Base-by-base conservation (phyloP, 2,113 vertebrate species). In the Cynopterus brachyotis region DNA sequence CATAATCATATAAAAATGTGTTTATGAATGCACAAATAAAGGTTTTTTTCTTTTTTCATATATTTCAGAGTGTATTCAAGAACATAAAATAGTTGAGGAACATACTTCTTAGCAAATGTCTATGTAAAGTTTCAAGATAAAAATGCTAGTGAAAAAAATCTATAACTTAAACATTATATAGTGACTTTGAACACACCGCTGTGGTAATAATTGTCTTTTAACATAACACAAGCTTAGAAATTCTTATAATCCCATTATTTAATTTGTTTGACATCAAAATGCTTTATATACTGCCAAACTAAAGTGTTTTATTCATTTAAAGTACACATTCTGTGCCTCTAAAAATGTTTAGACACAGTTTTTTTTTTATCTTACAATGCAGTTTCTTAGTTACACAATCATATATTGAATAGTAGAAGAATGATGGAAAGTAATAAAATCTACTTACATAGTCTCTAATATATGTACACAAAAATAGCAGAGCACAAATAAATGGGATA, bases 391-490 rank as follows among this genome's bases (percentile, higher is more conserved):
- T 66, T 93, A 62, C 47, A 91, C 91, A 93, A 95, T 85, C 42
- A 37, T 30, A 78, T 15, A 80, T 76, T 55, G n/a, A 64, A 91
- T 89, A 19, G 28, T 84, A 45, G 17, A 26, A 62, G 57, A 87
- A 42, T 84, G 45, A 92, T 90, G 42, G 15, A 72, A 96, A 96
- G 66, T 67, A 89, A 86, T 62, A 40, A 12, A 91, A 81, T 57
- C 47, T 59, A 83, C 57, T 85, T 89, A 42, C 55, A 16, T 37
- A 28, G 40, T 50, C 4, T 88, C 82, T 37, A 89, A 92, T 81
- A 84, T 53, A 85, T 80, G 53, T 57, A 91, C 64, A 85, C 79
- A 75, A 90, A 94, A 97, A 91, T 50, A 95, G 35, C 42, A 88
- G 30, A 91, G 30, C 22, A 60, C 30, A 88, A 93, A 84, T 66